phyloP scores from a whole-genome alignment of 2,113 vertebrate genomes.

The Antennarius striatus region DNA sequence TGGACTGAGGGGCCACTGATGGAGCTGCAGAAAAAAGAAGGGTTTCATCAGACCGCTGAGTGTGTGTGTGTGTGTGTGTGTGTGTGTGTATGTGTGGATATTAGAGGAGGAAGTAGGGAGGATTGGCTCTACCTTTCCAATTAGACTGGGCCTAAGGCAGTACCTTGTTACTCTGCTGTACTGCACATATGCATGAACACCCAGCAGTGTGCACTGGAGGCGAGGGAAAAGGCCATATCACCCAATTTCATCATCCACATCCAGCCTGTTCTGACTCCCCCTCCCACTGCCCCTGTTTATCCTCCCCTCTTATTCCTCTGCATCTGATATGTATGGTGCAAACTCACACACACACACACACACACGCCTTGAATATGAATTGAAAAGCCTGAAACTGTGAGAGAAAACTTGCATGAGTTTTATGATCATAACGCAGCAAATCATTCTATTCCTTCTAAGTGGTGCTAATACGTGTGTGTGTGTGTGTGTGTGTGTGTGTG shows the following conservation, averaged over 20 bases:
- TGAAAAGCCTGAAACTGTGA: constrained; percentile 6
- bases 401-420: constrained; percentile 14
- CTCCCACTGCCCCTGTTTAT: constrained; percentile 28
- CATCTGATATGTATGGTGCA: constrained; percentile 46
- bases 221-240: constrained; percentile 65
- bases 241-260: constrained; percentile 68
- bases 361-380: constrained; percentile 29
- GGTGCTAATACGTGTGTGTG: neutral
- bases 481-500: neutral
- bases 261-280: constrained; percentile 37
- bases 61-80: constrained; percentile 1
- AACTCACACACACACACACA: constrained; percentile 8
- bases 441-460: too few relatives aligned
- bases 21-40: constrained; percentile 80
- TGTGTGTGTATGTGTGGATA: constrained; percentile 8
- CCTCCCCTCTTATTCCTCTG: constrained; percentile 51
- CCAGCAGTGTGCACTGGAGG: constrained; percentile 52
- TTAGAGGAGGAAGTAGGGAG: constrained; percentile 22
- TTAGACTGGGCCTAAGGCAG: constrained; percentile 61
- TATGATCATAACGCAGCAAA: constrained; percentile 12
- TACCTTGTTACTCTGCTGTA: constrained; percentile 55
- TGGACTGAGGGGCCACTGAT: constrained; percentile 88
- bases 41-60: constrained; percentile 8
- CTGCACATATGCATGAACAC: constrained; percentile 59
- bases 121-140: constrained; percentile 50